Evolutionary conservation across 1,140 invertebrate species (phyloP).

Genomic region (Helicorthomorpha holstii): DNA sequence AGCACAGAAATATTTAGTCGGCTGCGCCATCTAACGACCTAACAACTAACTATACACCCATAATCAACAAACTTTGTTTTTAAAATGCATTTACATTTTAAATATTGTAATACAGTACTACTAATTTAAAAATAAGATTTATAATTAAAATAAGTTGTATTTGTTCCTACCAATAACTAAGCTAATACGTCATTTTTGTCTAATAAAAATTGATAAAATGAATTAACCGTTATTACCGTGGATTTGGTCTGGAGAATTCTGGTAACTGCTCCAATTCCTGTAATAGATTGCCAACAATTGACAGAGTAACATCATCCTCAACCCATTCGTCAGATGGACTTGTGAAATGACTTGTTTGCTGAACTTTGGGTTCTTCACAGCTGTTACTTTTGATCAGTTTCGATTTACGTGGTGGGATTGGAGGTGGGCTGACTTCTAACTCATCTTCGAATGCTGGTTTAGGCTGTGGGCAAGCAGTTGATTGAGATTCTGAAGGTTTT

Average conservation of each 20-base stretch:
- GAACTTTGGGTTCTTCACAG: not conserved
- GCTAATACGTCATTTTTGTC: too few species aligned
- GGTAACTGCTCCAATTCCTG: not conserved
- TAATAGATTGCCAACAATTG: not conserved
- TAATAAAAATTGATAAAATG: too few species aligned
- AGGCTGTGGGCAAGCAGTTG: not conserved
- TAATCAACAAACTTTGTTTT: too few species aligned
- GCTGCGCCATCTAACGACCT: too few species aligned
- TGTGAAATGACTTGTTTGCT: not conserved
- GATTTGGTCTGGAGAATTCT: not conserved
- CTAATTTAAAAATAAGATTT: too few species aligned
- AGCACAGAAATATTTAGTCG: too few species aligned
- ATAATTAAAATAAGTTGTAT: too few species aligned
- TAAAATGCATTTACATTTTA: too few species aligned
- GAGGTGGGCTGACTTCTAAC: conserved; percentile 9
- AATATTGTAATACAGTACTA: too few species aligned
- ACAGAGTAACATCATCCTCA: not conserved
- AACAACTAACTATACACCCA: too few species aligned
- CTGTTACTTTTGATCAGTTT: not conserved
- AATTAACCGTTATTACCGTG: not conserved
- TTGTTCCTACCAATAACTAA: too few species aligned
- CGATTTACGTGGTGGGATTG: conserved; percentile 8
- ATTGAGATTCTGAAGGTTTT: not conserved
- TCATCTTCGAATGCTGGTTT: too few species aligned
- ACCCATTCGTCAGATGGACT: not conserved